Evolutionary conservation across 2,797 vertebrate species (phyloP), one percentile per base, ranked within the genome.

Genomic region (Cirrhinus molitorella): DNA sequence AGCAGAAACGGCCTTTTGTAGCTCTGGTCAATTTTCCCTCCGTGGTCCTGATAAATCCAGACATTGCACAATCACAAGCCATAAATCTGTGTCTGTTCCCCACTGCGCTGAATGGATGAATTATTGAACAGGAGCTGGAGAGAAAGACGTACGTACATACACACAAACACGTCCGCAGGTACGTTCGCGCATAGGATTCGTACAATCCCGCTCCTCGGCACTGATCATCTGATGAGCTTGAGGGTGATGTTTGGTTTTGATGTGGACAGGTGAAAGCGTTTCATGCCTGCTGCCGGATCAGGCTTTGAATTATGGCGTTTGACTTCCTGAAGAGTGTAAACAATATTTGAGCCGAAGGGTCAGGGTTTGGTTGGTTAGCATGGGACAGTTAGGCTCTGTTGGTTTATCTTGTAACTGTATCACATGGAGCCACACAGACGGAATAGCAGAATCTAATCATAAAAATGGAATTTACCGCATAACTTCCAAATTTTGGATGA

Each of bases 21-120:
- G 95, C 95, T 95, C 94, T 95, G 95, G 95, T 96, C 96, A 96
- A 96, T 96, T 96, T 96, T 96, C 95, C 93, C 96, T 94, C 95
- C 94, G 93, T 95, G 93, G 92, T 94, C 94, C 95, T 95, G 95
- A 96, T 96, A 96, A 96, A 96, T 95, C 94, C 95, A 96, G 95
- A 96, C 96, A 96, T 94, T 94, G 96, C 95, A 96, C 95, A 95
- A 96, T 96, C 95, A 95, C 95, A 95, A 91, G 94, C 94, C 93
- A 95, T 96, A 95, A 96, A 96, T 96, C 95, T 95, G 94, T 95
- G 93, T 94, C 93, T 96, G 94, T 95, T 95, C 94, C 94, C 94
- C 92, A 93, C 95, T 94, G 95, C 91, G 95, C 92, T 91, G 93
- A 95, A 95, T 95, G 94, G 72, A 96, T 96, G 94, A 95, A 95